Evolutionary conservation across 2,113 vertebrate genomes (phyloP).

Genomic region (Jacana jacana): DNA sequence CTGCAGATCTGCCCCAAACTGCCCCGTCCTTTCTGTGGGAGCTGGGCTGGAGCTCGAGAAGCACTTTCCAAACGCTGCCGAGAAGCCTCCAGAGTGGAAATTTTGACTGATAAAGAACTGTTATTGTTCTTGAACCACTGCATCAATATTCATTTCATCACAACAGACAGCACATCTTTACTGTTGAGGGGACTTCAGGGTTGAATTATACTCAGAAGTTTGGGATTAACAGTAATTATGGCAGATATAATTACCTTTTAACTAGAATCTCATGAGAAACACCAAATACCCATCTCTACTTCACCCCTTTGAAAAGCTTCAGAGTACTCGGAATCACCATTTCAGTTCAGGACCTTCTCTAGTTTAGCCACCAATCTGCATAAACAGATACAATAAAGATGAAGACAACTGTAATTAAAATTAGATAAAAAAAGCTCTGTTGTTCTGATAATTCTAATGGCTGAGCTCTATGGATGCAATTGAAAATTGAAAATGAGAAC

Average conservation of each 20-base stretch:
- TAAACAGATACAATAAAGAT: background rate
- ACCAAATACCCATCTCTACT: background rate
- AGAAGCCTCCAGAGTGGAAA: background rate
- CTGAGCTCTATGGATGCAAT: background rate
- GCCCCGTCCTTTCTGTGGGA: background rate
- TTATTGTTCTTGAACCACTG: background rate
- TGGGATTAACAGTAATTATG: background rate
- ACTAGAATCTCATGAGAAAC: background rate
- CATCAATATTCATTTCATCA: background rate
- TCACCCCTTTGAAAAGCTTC: background rate
- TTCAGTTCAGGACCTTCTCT: background rate
- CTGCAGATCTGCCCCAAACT: background rate
- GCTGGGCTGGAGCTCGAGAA: background rate
- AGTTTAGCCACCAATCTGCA: background rate
- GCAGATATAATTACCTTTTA: background rate
- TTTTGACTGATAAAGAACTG: background rate
- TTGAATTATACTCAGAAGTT: background rate
- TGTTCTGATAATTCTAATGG: background rate
- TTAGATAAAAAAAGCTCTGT: background rate
- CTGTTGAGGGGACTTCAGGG: background rate
- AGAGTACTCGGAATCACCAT: background rate
- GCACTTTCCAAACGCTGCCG: background rate
- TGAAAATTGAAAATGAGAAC: background rate
- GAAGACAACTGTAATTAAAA: background rate
- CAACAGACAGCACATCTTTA: background rate